These are phyloP conservation scores for Cerceris ruficornis DNA, from an alignment of 2,888 invertebrate species.

Conservation along the genomic window DNA sequence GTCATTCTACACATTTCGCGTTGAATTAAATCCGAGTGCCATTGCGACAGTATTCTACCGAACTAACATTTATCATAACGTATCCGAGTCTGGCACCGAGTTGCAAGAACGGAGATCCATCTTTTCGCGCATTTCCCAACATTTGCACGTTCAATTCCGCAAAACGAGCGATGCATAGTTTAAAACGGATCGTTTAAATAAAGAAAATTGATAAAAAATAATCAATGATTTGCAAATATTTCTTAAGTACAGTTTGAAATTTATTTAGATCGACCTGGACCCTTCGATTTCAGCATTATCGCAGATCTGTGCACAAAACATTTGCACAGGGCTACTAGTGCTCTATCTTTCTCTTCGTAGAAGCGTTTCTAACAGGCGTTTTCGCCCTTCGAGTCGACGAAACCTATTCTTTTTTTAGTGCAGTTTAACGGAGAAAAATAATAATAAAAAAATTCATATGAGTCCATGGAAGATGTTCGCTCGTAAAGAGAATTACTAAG, in stretches of 20 bases:
- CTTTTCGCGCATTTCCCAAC: conserved; percentile 1
- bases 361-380: conserved; percentile 55
- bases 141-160: too few relatives aligned
- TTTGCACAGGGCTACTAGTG: conserved; percentile 45
- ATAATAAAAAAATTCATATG: background rate
- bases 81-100: conserved; percentile 66
- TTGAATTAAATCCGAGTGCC: conserved; percentile 26
- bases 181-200: background rate
- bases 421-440: background rate
- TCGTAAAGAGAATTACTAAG: background rate
- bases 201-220: background rate
- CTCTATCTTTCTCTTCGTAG: conserved; percentile 40
- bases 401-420: background rate
- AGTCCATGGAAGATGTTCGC: background rate
- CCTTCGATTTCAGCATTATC: conserved; percentile 8
- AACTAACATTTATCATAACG: conserved; percentile 72
- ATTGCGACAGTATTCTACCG: conserved; percentile 67
- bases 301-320: conserved; percentile 49
- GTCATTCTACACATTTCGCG: too few relatives aligned
- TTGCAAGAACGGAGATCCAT: conserved; percentile 59
- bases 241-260: background rate
- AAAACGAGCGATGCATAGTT: too few relatives aligned
- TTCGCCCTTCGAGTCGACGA: conserved; percentile 36
- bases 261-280: conserved; percentile 18
- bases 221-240: background rate